Conservation (phyloP, 2,113 vertebrate species). For the Ascaphus truei region DNA sequence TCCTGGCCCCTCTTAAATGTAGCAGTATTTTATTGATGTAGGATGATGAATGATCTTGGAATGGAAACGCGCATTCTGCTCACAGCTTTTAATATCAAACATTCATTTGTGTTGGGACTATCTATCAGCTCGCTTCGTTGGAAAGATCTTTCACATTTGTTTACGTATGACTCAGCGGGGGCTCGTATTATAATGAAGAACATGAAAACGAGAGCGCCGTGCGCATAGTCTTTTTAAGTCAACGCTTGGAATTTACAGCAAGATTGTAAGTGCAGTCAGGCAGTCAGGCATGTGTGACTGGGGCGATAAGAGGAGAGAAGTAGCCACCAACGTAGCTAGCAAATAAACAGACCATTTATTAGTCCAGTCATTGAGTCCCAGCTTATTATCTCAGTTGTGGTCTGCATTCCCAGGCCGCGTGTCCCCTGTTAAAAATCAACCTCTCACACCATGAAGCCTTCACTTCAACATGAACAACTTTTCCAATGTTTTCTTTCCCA, state of each 20-base stretch:
- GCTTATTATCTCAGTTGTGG: slow-evolving; percentile 24
- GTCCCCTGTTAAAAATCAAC: neutral
- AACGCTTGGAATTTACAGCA: neutral
- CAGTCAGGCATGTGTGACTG: neutral
- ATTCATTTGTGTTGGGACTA: too few species aligned
- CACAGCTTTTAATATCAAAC: too few species aligned
- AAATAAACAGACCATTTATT: slow-evolving; percentile 14
- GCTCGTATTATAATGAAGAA: too few species aligned
- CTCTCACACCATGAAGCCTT: slow-evolving; percentile 3
- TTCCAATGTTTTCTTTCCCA: slow-evolving; percentile 1
- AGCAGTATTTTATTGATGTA: too few species aligned
- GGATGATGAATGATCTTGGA: too few species aligned
- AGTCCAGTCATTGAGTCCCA: neutral
- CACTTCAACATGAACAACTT: neutral
- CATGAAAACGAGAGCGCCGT: neutral
- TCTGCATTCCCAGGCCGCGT: slow-evolving; percentile 20
- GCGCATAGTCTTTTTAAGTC: neutral
- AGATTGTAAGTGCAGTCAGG: neutral
- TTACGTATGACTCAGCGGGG: neutral
- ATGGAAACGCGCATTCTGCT: too few species aligned
- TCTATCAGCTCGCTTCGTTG: neutral
- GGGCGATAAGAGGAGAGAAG: neutral
- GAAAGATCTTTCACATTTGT: neutral
- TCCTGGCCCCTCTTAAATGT: too few species aligned
- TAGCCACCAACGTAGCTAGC: slow-evolving; percentile 12